These are phyloP conservation scores for Eristalinus aeneus DNA, from an alignment of 2,888 invertebrate species.

Conservation along the genomic window DNA sequence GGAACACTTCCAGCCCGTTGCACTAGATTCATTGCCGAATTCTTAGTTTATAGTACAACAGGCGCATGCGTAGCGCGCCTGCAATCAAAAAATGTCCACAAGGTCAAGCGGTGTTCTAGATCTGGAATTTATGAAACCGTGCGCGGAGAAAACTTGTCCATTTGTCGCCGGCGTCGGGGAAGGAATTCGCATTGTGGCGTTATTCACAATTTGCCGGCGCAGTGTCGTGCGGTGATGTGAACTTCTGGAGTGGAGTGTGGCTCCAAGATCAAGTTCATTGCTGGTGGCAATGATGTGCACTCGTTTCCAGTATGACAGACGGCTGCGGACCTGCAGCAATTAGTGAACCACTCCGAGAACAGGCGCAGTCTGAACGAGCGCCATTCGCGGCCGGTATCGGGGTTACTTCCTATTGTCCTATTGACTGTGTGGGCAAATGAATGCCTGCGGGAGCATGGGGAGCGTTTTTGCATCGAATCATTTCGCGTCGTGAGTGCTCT, in stretches of 20 bases:
- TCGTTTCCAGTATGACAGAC: slow-evolving; percentile 47
- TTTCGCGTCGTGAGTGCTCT: slow-evolving; percentile 1
- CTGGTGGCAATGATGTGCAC: slow-evolving; percentile 65
- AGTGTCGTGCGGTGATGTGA: slow-evolving; percentile 65
- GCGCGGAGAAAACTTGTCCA: slow-evolving; percentile 34
- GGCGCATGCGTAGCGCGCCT: not conserved
- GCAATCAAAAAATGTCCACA: slow-evolving; percentile 63
- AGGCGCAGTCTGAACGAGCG: not conserved
- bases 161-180: slow-evolving; percentile 14
- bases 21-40: slow-evolving; percentile 55
- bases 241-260: slow-evolving; percentile 47
- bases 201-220: slow-evolving; percentile 45
- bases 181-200: slow-evolving; percentile 33
- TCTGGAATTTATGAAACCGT: slow-evolving; percentile 43
- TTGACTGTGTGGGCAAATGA: slow-evolving; percentile 24
- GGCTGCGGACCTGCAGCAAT: slow-evolving; percentile 51
- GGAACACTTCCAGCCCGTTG: slow-evolving; percentile 14
- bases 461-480: not conserved
- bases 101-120: slow-evolving; percentile 65
- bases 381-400: slow-evolving; percentile 19
- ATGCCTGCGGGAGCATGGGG: slow-evolving; percentile 23
- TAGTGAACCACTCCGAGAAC: slow-evolving; percentile 14
- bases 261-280: slow-evolving; percentile 65
- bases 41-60: slow-evolving; percentile 20
- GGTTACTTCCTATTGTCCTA: slow-evolving; percentile 64